Evolutionary conservation across 2,797 vertebrate species (phyloP), one percentile per base, ranked within the genome.

Genomic region (Sebastolobus alascanus): DNA sequence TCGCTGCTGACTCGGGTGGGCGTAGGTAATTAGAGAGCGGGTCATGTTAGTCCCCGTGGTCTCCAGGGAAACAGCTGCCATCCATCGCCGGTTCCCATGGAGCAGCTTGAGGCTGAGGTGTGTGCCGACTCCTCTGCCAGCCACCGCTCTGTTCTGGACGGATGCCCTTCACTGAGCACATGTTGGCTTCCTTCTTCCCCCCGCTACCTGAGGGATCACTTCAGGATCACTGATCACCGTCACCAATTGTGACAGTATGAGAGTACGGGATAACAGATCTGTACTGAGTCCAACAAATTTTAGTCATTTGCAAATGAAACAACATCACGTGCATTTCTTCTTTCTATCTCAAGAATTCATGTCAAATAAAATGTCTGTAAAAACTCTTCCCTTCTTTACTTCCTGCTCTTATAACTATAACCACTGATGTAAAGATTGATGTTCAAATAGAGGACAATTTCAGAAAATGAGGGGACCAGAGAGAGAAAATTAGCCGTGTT

Each of bases 1-100:
- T 83, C 1, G 54, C 75, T 70, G 50, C 73, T 55, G 54, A 84
- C 69, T 78, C 70, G 33, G 75, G 87, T 90, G 87, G 89, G 88
- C 55, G 84, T 78, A 43, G 65, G 77, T 90, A 90, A 92, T 89
- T 79, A 89, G 74, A 85, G 84, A 85, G 77, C 58, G 75, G 82
- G 80, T 87, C 73, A 70, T 84, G 84, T 89, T 83, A 79, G 77
- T 74, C 66, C 69, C 55, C 55, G 50, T 58, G 75, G 75, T 93
- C 90, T 94, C 91, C 87, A 80, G 84, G 92, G 92, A 90, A 85
- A 89, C 90, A 65, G 86, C 82, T 79, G 80, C 72, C 87, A 89
- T 86, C 83, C 79, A 58, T 83, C 71, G 73, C 40, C 11, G 1
- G 88, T 86, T 93, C 77, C 89, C 86, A 85, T 90, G 85, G 87